A percentile compares a stretch with the other conserved stretches of the same genome.
phyloP scores from a whole-genome alignment of 2,888 invertebrate species.

The Matsumyia berberina region DNA sequence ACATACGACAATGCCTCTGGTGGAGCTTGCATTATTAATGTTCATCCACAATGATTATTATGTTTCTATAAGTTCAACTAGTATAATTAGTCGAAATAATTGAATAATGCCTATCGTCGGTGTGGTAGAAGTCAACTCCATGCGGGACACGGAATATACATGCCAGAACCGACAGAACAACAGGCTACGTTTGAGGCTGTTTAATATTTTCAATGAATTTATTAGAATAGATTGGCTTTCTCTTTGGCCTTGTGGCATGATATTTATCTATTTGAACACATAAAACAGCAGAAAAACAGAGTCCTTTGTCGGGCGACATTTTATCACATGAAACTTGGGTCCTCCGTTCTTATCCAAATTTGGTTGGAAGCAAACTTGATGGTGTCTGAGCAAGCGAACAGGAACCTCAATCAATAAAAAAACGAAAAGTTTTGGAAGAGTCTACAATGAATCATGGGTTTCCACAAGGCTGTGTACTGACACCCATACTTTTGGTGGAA shows the following conservation, averaged over 20 bases:
- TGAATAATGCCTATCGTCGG: slow-evolving; percentile 47
- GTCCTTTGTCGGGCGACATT: too few species aligned
- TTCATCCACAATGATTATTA: slow-evolving; percentile 20
- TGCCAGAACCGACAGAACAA: too few species aligned
- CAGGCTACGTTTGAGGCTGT: slow-evolving; percentile 1
- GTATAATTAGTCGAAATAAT: slow-evolving; percentile 52
- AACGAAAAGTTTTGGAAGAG: too few species aligned
- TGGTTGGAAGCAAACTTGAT: too few species aligned
- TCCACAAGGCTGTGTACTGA: background rate
- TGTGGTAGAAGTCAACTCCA: slow-evolving; percentile 14
- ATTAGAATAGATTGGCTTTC: background rate
- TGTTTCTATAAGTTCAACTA: slow-evolving; percentile 48
- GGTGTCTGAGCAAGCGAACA: too few species aligned
- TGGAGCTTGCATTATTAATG: slow-evolving; percentile 11
- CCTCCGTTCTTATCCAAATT: too few species aligned
- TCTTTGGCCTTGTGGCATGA: too few species aligned
- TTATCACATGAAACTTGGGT: too few species aligned
- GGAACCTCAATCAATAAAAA: too few species aligned
- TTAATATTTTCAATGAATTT: slow-evolving; percentile 32
- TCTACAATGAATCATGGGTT: too few species aligned
- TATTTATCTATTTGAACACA: too few species aligned
- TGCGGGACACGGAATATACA: slow-evolving; percentile 15
- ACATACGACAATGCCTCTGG: background rate
- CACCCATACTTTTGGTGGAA: background rate
- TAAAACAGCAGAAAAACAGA: too few species aligned